A percentile compares a stretch with the other conserved stretches of the same genome.
These are phyloP conservation scores for Tryphoninae sp. DNA, from an alignment of 2,888 invertebrate species.

Conservation along the genomic window DNA sequence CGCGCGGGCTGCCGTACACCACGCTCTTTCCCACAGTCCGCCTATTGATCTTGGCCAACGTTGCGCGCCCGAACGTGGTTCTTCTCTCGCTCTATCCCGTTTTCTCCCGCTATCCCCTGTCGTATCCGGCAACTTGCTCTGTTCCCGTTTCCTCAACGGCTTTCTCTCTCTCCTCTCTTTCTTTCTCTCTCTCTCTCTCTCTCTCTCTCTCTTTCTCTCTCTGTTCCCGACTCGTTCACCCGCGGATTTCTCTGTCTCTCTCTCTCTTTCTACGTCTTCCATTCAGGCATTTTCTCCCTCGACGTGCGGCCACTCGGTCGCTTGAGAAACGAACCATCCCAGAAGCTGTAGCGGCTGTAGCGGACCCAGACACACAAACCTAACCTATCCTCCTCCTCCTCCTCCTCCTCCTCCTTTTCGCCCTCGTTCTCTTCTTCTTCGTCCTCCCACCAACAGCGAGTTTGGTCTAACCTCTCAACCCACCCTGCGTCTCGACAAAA, in stretches of 20 bases:
- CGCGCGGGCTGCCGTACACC: constrained; percentile 65
- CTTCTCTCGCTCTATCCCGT: constrained; percentile 59
- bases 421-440: constrained; percentile 4
- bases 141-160: constrained; percentile 57
- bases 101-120: constrained; percentile 49
- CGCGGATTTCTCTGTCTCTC: constrained; percentile 30
- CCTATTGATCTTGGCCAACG: constrained; percentile 79
- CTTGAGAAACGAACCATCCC: constrained; percentile 42
- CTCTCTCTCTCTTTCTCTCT: constrained; percentile 40
- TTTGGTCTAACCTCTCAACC: constrained; percentile 41
- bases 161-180: constrained; percentile 34
- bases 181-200: constrained; percentile 33
- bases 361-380: constrained; percentile 48
- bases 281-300: constrained; percentile 49
- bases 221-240: constrained; percentile 32
- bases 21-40: constrained; percentile 63
- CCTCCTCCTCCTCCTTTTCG: constrained; percentile 5
- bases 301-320: constrained; percentile 38
- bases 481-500: constrained; percentile 20
- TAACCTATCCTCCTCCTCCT: constrained; percentile 4
- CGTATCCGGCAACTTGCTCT: constrained; percentile 43
- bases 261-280: constrained; percentile 25
- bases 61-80: constrained; percentile 72
- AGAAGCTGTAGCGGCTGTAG: constrained; percentile 37
- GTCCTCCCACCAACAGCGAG: constrained; percentile 39